Conservation (phyloP, 2,888 invertebrate genomes). For the Thysanoteuthis rhombus region DNA sequence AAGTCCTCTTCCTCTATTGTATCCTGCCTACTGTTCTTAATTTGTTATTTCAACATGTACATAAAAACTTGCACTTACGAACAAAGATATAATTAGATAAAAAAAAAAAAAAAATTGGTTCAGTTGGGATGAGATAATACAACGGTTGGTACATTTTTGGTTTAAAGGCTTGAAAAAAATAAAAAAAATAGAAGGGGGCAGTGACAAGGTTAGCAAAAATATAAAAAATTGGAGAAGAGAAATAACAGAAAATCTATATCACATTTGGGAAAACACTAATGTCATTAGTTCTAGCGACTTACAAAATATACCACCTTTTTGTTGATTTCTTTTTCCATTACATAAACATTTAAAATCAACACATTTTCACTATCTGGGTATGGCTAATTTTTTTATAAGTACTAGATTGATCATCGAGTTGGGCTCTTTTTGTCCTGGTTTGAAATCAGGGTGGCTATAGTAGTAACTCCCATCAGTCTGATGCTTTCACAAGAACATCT, state of each 20-base stretch:
- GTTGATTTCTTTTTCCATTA: not conserved
- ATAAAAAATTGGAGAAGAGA: not conserved
- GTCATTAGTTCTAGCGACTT: not conserved
- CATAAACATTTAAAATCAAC: not conserved
- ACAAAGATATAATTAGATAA: not conserved
- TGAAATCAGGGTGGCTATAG: not conserved
- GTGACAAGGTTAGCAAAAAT: not conserved
- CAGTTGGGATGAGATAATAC: not conserved
- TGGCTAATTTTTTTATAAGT: not conserved
- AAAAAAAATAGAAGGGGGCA: not conserved
- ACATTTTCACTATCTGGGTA: not conserved
- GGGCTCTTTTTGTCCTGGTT: not conserved
- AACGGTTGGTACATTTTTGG: no score
- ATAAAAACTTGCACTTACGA: not conserved
- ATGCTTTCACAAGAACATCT: not conserved
- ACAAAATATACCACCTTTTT: not conserved
- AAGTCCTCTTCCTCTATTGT: not conserved
- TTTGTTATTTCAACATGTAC: not conserved
- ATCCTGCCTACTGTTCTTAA: not conserved
- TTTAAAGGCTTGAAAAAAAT: no score
- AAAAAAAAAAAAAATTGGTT: not conserved
- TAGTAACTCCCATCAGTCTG: not conserved
- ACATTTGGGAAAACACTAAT: no score
- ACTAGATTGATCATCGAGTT: not conserved
- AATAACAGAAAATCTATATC: not conserved